Evolutionary conservation across 2,113 vertebrate species (phyloP).

Genomic region (Spilogale gracilis): DNA sequence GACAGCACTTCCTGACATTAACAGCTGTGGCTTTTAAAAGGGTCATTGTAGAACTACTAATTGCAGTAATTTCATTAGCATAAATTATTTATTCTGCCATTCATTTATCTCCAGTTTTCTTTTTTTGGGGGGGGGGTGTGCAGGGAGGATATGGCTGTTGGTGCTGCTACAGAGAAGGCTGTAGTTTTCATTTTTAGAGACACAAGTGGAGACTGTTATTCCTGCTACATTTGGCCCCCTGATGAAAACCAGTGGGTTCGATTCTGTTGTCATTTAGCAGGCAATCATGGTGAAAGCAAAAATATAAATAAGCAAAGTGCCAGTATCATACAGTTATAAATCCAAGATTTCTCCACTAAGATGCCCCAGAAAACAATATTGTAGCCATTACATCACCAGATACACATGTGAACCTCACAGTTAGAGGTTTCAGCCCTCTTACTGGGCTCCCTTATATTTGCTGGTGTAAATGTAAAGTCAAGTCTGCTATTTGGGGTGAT

Average conservation of each 20-base stretch:
- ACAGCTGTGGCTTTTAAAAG: slow-evolving; percentile 99
- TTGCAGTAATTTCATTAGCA: slow-evolving; percentile 99
- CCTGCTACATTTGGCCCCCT: slow-evolving; percentile 74
- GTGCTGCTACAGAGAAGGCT: slow-evolving; percentile 23
- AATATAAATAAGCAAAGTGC: slow-evolving; percentile 69
- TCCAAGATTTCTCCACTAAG: slow-evolving; percentile 52
- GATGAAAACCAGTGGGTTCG: slow-evolving; percentile 57
- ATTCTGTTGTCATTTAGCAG: slow-evolving; percentile 72
- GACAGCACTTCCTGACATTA: slow-evolving; percentile 97
- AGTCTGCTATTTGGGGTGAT: not conserved
- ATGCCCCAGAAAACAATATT: slow-evolving; percentile 47
- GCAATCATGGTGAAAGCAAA: slow-evolving; percentile 63
- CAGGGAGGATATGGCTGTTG: not conserved
- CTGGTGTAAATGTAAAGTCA: slow-evolving; percentile 20
- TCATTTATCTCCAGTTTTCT: slow-evolving; percentile 90
- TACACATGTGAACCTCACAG: not conserved
- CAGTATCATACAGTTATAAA: slow-evolving; percentile 52
- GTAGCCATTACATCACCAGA: slow-evolving; percentile 32
- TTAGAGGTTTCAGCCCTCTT: slow-evolving; percentile 34
- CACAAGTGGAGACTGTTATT: slow-evolving; percentile 72
- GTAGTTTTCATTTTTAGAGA: slow-evolving; percentile 73
- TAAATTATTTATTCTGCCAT: slow-evolving; percentile 98
- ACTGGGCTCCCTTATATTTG: not conserved
- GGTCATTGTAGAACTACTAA: slow-evolving; percentile 98
- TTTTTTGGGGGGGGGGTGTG: not conserved